Evolutionary conservation across 2,888 invertebrate species (phyloP).

Genomic region (Lordiphosa fenestrarum): DNA sequence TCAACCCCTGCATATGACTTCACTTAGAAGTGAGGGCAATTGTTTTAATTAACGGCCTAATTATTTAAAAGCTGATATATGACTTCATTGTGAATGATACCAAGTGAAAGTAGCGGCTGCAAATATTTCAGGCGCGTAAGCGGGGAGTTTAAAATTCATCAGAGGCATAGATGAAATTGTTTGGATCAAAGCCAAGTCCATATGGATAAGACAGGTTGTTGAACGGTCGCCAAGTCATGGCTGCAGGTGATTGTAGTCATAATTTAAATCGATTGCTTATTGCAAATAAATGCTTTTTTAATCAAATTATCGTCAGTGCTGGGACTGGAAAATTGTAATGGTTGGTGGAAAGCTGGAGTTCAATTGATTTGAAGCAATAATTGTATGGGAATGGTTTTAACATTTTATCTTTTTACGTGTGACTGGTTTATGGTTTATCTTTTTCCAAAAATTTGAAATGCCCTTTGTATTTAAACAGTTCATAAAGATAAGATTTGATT

Average conservation of each 20-base stretch:
- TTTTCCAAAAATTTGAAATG: too few species aligned
- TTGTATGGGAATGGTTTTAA: too few species aligned
- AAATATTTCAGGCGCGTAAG: background rate
- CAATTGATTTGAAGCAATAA: too few species aligned
- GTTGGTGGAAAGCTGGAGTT: too few species aligned
- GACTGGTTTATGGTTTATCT: too few species aligned
- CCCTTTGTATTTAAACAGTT: too few species aligned
- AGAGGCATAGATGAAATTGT: slow-evolving; percentile 31
- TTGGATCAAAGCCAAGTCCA: slow-evolving; percentile 29
- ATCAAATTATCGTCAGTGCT: too few species aligned
- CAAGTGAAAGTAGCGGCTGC: slow-evolving; percentile 28
- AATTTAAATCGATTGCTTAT: too few species aligned
- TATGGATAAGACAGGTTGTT: background rate
- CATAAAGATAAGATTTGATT: too few species aligned
- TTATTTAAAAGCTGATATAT: slow-evolving; percentile 40
- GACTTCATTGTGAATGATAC: slow-evolving; percentile 4
- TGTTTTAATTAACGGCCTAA: slow-evolving; percentile 52
- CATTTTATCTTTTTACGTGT: too few species aligned
- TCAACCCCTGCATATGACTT: slow-evolving; percentile 6
- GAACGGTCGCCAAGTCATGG: slow-evolving; percentile 3
- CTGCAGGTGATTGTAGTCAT: background rate
- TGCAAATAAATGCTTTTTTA: too few species aligned
- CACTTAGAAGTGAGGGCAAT: slow-evolving; percentile 37
- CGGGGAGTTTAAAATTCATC: slow-evolving; percentile 2
- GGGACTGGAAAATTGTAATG: too few species aligned